Percentiles rank a stretch among this genome's conserved stretches.
Conservation (phyloP, 2,797 vertebrate species). For the Anguilla megastoma region DNA sequence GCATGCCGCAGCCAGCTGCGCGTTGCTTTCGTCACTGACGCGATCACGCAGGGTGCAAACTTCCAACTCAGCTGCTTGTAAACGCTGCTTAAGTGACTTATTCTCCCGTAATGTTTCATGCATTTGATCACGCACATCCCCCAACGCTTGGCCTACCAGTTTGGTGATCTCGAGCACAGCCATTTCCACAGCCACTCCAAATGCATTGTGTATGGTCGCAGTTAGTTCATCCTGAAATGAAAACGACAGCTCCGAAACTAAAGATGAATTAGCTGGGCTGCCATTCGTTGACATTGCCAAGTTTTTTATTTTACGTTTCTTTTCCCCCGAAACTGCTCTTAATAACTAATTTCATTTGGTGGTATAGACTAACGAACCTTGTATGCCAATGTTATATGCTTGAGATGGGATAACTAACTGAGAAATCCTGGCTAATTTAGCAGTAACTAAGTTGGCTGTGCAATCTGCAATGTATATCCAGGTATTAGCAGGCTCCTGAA, state of each 20-base stretch:
- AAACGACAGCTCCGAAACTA: slow-evolving; percentile 50
- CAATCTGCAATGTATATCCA: background rate
- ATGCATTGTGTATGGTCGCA: slow-evolving; percentile 55
- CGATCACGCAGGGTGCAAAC: slow-evolving; percentile 36
- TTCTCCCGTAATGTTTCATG: slow-evolving; percentile 55
- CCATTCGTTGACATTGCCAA: slow-evolving; percentile 42
- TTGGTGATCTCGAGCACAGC: slow-evolving; percentile 55
- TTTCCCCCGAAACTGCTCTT: background rate
- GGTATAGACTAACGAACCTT: background rate
- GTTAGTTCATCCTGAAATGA: slow-evolving; percentile 57
- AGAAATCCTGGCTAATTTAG: background rate
- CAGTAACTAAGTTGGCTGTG: background rate
- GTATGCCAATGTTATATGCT: background rate
- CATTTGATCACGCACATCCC: slow-evolving; percentile 53
- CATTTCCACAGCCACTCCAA: slow-evolving; percentile 57
- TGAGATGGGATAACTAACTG: background rate
- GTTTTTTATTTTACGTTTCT: background rate
- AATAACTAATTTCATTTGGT: background rate
- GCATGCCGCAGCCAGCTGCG: background rate
- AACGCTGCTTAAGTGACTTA: slow-evolving; percentile 46
- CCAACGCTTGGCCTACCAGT: slow-evolving; percentile 51
- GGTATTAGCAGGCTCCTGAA: background rate
- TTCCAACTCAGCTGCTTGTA: slow-evolving; percentile 46
- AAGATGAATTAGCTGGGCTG: slow-evolving; percentile 31
- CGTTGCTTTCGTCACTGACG: slow-evolving; percentile 31